These are phyloP conservation scores for Cynodonichthys magdalenae DNA, from an alignment of 2,797 vertebrate genomes.

Conservation along the genomic window DNA sequence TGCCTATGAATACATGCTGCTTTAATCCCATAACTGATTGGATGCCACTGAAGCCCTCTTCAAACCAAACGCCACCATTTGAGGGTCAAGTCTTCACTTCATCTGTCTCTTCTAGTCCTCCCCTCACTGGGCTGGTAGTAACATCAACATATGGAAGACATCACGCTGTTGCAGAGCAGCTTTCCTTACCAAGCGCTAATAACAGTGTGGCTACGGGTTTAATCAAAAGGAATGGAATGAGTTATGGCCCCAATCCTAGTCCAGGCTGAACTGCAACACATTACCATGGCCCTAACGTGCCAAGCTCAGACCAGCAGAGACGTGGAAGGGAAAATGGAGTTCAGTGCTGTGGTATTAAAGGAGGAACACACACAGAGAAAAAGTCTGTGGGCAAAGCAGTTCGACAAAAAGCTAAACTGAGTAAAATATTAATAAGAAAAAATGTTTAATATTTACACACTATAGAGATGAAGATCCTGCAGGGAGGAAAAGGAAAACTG, in stretches of 20 bases:
- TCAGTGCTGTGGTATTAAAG: constrained; percentile 29
- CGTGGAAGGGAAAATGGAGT: constrained; percentile 39
- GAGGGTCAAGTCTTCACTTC: constrained; percentile 57
- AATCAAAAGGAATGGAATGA: constrained; percentile 82
- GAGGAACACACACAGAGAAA: constrained; percentile 57
- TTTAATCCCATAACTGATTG: constrained; percentile 37
- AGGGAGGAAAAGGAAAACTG: constrained; percentile 7
- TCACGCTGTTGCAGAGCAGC: constrained; percentile 69
- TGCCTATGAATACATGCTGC: constrained; percentile 19
- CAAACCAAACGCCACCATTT: constrained; percentile 57
- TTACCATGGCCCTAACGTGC: constrained; percentile 59
- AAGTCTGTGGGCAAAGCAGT: not conserved
- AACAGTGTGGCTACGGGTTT: constrained; percentile 76
- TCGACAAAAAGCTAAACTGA: constrained; percentile 31
- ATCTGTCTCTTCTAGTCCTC: constrained; percentile 46
- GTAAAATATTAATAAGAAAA: not conserved
- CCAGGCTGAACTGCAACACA: constrained; percentile 58
- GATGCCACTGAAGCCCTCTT: constrained; percentile 49
- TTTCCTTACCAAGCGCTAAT: constrained; percentile 74
- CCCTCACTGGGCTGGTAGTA: constrained; percentile 53
- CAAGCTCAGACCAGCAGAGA: constrained; percentile 58
- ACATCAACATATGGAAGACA: constrained; percentile 80
- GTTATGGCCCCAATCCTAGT: constrained; percentile 71
- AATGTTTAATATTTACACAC: constrained; percentile 16
- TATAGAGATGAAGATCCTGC: constrained; percentile 8